phyloP scores from a whole-genome alignment of 2,888 invertebrate genomes.

The Venustoraphidia nigricollis region DNA sequence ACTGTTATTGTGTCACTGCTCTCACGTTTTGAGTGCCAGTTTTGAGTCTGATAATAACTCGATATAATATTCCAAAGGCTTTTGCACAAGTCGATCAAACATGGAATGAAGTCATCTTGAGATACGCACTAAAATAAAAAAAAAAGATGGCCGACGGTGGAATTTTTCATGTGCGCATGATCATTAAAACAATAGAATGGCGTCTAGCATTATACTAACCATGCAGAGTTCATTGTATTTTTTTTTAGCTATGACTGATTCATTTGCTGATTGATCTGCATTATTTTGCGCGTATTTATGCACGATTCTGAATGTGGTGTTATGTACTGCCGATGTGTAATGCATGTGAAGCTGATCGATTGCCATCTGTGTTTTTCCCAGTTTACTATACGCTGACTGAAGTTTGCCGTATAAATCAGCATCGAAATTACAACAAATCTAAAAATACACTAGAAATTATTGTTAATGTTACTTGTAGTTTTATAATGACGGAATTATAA shows the following conservation, averaged over 20 bases:
- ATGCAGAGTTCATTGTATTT: constrained; percentile 74
- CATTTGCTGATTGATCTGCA: constrained; percentile 17
- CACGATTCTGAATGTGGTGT: constrained; percentile 45
- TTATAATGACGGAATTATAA: neutral
- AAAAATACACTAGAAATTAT: constrained; percentile 10
- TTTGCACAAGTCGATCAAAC: constrained; percentile 74
- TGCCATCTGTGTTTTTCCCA: constrained; percentile 84
- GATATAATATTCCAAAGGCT: constrained; percentile 67
- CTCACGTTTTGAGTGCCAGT: constrained; percentile 54
- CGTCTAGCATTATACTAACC: constrained; percentile 18
- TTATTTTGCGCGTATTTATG: constrained; percentile 28
- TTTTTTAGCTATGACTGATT: constrained; percentile 38
- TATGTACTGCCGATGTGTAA: constrained; percentile 83
- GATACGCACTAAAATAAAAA: constrained; percentile 30
- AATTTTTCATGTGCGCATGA: no score
- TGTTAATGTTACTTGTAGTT: neutral
- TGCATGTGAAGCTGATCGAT: constrained; percentile 86
- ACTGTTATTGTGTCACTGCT: constrained; percentile 24
- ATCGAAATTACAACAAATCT: constrained; percentile 58
- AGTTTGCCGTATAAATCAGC: constrained; percentile 63
- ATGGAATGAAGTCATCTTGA: constrained; percentile 48
- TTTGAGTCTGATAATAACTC: constrained; percentile 60
- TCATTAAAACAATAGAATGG: no score
- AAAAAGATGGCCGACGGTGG: neutral
- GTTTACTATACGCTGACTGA: constrained; percentile 70